Evolutionary conservation across 2,888 invertebrate genomes (phyloP), one percentile per base, ranked within the genome.

Genomic region (Dynastes hyllus): DNA sequence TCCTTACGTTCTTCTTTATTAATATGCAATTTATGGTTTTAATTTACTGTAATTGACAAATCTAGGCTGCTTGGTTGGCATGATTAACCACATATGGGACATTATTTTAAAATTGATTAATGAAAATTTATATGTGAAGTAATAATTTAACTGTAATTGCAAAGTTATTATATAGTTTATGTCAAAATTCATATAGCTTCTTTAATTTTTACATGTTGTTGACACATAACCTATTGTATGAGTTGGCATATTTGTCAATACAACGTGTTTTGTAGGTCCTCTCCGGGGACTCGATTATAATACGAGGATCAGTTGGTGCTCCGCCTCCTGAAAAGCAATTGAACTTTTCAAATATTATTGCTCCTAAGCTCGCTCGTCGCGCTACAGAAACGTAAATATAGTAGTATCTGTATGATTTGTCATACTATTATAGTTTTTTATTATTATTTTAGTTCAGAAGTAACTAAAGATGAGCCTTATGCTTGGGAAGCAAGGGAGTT

Each of bases 401-500:
- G 63, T 61, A n/a, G 65, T 40, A 29, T 70, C 69, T 55, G 29
- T 78, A 45, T 67, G 45, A 67, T 51, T 69, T 51, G 45, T 3
- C 1, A 63, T 69, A 51, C 11, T 11, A 66, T 6, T 69, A 9
- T 1, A 51, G 22, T 22, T 22, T 22, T 22, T 22, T 13, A 51
- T 29, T 32, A 80, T 79, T 79, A 78, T 81, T 80, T 79, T 77
- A 81, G 87, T 86, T 45, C 88, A 93, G 92, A 88, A 91, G 92
- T 78, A 53, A 92, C 93, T 11, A 95, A 93, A 88, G 97, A 97
- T 88, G 96, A 99, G 90, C 96, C 98, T 1, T 99, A 92, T 91
- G 98, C 98, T 0, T 99, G 98, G 98, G 98, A 99, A 87, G 96
- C 98, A 0, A 93, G 99, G 77, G 99, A 99, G 90, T 98, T 94